Evolutionary conservation across 2,113 vertebrate species (phyloP).

Genomic region (Camarhynchus parvulus): DNA sequence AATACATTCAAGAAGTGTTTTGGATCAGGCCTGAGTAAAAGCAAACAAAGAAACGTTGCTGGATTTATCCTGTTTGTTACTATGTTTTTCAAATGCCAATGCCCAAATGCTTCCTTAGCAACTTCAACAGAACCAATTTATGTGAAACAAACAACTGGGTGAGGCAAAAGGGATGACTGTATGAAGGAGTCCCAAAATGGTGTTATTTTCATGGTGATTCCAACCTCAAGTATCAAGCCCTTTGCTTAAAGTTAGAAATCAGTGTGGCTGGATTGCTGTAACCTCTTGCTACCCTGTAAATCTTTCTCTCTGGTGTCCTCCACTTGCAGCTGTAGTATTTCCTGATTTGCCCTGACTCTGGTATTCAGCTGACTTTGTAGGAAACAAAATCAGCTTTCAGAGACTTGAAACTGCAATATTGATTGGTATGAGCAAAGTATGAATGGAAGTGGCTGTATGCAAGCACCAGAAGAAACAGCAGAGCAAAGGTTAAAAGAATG

Average conservation of each 20-base stretch:
- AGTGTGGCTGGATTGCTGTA: not conserved
- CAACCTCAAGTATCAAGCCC: not conserved
- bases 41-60: not conserved
- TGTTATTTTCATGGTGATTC: not conserved
- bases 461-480: not conserved
- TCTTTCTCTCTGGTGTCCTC: not conserved
- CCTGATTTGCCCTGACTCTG: not conserved
- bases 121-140: not conserved
- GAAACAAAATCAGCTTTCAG: not conserved
- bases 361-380: not conserved
- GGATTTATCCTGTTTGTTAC: not conserved
- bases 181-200: rapidly evolving
- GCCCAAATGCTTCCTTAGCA: not conserved
- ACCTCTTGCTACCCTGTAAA: not conserved
- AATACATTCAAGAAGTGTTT: not conserved
- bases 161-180: not conserved
- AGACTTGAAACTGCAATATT: not conserved
- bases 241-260: not conserved
- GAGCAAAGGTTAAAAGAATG: not conserved
- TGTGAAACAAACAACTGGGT: not conserved
- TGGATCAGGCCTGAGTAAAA: not conserved
- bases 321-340: not conserved
- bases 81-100: not conserved
- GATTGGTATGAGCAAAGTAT: not conserved
- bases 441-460: not conserved